Evolutionary conservation across 2,888 invertebrate genomes (phyloP).

Genomic region (Pterostichus madidus): DNA sequence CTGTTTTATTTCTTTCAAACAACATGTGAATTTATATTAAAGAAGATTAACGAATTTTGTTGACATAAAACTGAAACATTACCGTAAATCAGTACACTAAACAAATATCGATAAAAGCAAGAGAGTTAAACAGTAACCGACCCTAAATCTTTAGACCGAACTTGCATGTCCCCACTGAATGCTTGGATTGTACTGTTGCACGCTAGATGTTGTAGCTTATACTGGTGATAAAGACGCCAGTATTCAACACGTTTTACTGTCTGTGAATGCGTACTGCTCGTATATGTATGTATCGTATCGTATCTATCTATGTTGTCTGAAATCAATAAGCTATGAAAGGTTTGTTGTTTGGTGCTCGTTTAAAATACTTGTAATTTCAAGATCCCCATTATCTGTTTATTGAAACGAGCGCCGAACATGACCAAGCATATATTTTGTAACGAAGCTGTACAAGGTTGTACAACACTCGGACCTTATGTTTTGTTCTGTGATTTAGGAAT

Average conservation of each 20-base stretch:
- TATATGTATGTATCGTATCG: conserved; percentile 45
- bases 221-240: conserved; percentile 3
- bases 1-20: conserved; percentile 36
- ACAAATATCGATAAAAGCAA: conserved; percentile 74
- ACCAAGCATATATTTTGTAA: conserved; percentile 44
- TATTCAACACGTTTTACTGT: not conserved
- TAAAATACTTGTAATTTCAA: not conserved
- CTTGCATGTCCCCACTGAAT: conserved; percentile 51
- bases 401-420: conserved; percentile 32
- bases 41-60: conserved; percentile 52
- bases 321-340: conserved; percentile 40
- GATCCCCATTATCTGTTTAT: too few species aligned
- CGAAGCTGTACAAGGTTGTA: too few species aligned
- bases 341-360: conserved; percentile 53
- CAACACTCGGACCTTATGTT: conserved; percentile 8
- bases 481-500: conserved; percentile 85
- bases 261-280: conserved; percentile 40
- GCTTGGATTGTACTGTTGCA: not conserved
- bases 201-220: not conserved
- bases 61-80: conserved; percentile 74
- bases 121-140: conserved; percentile 73
- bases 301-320: conserved; percentile 35
- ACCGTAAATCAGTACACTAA: conserved; percentile 75
- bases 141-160: conserved; percentile 58
- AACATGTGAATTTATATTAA: conserved; percentile 42